phyloP scores from a whole-genome alignment of 2,113 vertebrate genomes.

The Nannobrachium achirus region DNA sequence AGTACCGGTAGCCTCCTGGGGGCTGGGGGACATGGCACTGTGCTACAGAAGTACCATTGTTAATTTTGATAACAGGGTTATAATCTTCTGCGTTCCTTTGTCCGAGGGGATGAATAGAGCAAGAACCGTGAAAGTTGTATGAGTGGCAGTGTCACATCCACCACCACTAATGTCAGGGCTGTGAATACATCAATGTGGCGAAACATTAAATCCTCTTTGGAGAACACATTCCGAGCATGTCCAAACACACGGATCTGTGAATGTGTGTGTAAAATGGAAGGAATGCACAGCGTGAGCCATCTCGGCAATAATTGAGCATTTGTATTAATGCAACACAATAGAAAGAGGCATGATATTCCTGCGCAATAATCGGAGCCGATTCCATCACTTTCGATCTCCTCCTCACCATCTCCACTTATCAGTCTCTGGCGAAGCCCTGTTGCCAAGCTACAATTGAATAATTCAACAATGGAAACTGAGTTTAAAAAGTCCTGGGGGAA shows the following conservation, averaged over 20 bases:
- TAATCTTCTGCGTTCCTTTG: background rate
- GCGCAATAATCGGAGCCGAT: conserved; percentile 6
- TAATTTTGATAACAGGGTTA: background rate
- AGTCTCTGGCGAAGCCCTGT: background rate
- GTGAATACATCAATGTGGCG: conserved; percentile 24
- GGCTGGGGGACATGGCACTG: too few species aligned
- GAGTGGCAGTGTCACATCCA: background rate
- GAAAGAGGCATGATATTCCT: background rate
- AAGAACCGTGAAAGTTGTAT: background rate
- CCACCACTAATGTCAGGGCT: background rate
- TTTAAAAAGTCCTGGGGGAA: too few species aligned
- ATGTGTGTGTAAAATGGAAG: conserved; percentile 56
- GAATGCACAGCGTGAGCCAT: conserved; percentile 50
- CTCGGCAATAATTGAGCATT: conserved; percentile 42
- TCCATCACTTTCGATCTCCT: conserved; percentile 2
- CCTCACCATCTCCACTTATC: background rate
- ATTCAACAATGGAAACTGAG: too few species aligned
- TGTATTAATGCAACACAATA: conserved; percentile 41
- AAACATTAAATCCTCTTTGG: conserved; percentile 28
- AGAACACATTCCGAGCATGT: conserved; percentile 66
- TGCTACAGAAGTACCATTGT: background rate
- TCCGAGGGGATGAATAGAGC: background rate
- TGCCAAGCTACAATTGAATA: too few species aligned
- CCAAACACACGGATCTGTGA: conserved; percentile 57
- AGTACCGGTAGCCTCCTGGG: too few species aligned